These are phyloP conservation scores for Sebastes itinus DNA, from an alignment of 2,797 vertebrate species.

Conservation along the genomic window DNA sequence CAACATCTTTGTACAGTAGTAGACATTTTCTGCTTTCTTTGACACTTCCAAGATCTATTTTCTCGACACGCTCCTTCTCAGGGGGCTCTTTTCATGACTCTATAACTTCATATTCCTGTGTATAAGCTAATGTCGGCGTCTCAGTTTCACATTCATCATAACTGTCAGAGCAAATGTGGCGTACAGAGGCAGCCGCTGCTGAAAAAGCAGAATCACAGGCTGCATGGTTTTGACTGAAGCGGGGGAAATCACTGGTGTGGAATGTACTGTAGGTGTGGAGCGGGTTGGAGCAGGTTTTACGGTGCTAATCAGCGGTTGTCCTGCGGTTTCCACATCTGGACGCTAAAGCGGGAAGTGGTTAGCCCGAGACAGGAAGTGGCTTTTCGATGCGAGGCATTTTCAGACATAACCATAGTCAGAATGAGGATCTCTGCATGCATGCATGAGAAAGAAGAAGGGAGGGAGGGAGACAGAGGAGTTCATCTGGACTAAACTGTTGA, in stretches of 20 bases:
- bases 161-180: conserved; percentile 64
- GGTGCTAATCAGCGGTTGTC: conserved; percentile 49
- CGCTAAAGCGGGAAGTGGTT: conserved; percentile 43
- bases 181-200: conserved; percentile 45
- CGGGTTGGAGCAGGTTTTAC: conserved; percentile 48
- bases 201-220: conserved; percentile 57
- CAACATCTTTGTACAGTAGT: not conserved
- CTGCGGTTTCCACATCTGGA: conserved; percentile 57
- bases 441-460: not conserved
- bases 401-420: not conserved
- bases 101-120: conserved; percentile 43
- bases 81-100: conserved; percentile 35
- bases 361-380: conserved; percentile 32
- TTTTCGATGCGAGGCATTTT: conserved; percentile 18
- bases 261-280: conserved; percentile 52
- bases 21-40: conserved; percentile 19
- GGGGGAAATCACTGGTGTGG: conserved; percentile 42
- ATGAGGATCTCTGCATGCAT: not conserved
- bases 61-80: conserved; percentile 7
- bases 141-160: conserved; percentile 66
- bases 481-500: conserved; percentile 42
- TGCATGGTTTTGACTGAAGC: conserved; percentile 32
- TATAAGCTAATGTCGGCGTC: conserved; percentile 33
- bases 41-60: conserved; percentile 34
- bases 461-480: conserved; percentile 21